These are phyloP conservation scores for Carterocephalus palaemon DNA, from an alignment of 2,888 invertebrate species.

Conservation along the genomic window DNA sequence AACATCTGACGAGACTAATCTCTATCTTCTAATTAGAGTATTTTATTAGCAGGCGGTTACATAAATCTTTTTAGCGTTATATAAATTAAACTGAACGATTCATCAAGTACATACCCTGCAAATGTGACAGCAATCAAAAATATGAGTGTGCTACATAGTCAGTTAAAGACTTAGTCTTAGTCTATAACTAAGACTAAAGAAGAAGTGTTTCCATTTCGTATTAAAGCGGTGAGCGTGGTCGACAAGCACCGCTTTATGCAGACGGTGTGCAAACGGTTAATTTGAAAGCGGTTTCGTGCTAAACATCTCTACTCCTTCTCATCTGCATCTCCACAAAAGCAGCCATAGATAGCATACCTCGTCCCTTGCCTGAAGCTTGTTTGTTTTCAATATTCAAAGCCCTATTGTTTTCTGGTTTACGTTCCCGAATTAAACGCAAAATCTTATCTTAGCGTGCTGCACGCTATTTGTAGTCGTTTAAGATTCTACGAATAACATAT, in stretches of 20 bases:
- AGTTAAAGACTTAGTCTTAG: not conserved
- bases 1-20: not conserved
- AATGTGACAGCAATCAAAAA: not conserved
- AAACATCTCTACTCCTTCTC: constrained; percentile 17
- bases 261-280: constrained; percentile 21
- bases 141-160: not conserved
- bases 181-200: constrained; percentile 1
- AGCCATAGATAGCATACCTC: not conserved
- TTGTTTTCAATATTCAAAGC: constrained; percentile 24
- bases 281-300: constrained; percentile 26
- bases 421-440: constrained; percentile 1
- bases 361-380: constrained; percentile 14
- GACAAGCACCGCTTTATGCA: constrained; percentile 4
- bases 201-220: constrained; percentile 19
- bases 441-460: constrained; percentile 2
- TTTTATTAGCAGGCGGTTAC: too few relatives aligned
- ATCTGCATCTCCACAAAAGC: constrained; percentile 5
- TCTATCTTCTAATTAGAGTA: not conserved
- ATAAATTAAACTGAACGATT: too few relatives aligned
- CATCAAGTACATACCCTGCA: too few relatives aligned
- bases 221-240: constrained; percentile 20
- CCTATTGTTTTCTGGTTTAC: constrained; percentile 14
- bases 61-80: too few relatives aligned
- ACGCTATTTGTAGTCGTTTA: not conserved
- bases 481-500: not conserved